Conservation (phyloP, 2,888 invertebrate genomes). For the Eudemis profundana region DNA sequence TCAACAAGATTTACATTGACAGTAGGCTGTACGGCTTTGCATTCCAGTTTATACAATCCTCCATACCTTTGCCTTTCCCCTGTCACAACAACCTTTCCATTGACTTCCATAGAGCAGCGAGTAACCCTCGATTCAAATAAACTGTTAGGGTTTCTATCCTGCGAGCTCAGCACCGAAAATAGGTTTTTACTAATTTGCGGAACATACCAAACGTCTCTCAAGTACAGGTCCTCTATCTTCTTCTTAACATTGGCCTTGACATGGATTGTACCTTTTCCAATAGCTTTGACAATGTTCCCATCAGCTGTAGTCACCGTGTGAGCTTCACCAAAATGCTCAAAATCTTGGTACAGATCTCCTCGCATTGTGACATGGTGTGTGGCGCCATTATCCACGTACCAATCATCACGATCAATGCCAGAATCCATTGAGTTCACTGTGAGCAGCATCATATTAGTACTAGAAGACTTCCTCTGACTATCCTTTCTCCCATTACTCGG, state of each 20-base stretch:
- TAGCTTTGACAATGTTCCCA: neutral
- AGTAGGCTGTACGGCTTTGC: neutral
- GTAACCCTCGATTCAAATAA: neutral
- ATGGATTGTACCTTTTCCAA: neutral
- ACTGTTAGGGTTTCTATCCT: neutral
- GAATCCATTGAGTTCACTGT: no score
- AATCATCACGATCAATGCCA: no score
- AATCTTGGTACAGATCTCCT: no score
- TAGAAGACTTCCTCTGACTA: no score
- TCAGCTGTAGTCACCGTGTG: neutral
- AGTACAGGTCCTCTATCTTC: no score
- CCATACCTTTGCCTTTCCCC: conserved; percentile 1
- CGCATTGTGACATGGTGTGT: no score
- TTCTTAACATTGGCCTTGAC: conserved; percentile 2
- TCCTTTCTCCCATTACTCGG: no score
- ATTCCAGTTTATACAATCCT: conserved; percentile 7
- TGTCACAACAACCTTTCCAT: neutral
- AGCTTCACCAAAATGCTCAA: no score
- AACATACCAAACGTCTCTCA: neutral
- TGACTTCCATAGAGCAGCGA: neutral
- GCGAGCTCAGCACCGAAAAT: neutral
- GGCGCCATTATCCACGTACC: no score
- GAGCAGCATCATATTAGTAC: no score
- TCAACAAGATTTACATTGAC: neutral
- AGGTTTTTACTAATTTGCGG: neutral